Evolutionary conservation across 2,888 invertebrate genomes (phyloP).

Genomic region (Drosophila ezoana): DNA sequence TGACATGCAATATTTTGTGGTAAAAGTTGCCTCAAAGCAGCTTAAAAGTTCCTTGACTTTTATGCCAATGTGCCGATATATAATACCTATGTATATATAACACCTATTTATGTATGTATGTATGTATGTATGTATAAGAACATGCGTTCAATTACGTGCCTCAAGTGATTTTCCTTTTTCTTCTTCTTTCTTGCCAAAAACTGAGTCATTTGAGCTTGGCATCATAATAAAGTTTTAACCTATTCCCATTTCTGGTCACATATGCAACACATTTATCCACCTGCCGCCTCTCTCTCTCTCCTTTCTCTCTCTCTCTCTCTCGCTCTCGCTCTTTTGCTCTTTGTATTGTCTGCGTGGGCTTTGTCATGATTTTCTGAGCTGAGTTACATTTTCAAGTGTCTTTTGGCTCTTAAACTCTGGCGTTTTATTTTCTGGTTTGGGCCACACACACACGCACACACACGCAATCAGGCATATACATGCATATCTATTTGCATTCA

Average conservation of each 20-base stretch:
- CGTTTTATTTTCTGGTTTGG: not conserved
- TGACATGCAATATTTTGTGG: constrained; percentile 64
- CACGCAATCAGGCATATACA: not conserved
- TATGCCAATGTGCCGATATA: constrained; percentile 36
- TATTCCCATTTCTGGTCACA: constrained; percentile 48
- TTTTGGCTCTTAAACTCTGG: constrained; percentile 10
- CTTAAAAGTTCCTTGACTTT: constrained; percentile 75
- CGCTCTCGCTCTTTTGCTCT: not conserved
- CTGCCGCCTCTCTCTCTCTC: not conserved
- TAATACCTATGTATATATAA: constrained; percentile 20
- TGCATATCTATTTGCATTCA: constrained; percentile 20
- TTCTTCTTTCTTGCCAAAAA: constrained; percentile 15
- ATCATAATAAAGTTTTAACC: constrained; percentile 26
- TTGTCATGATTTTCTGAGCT: constrained; percentile 33
- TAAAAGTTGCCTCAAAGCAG: constrained; percentile 66
- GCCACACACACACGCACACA: not conserved
- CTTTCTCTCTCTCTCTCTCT: not conserved
- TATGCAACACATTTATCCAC: constrained; percentile 28
- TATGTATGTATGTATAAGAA: constrained; percentile 16
- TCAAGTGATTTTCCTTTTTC: constrained; percentile 22
- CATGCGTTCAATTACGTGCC: constrained; percentile 51
- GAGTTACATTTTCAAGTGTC: constrained; percentile 35
- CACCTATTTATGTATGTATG: not conserved
- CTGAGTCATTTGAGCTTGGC: constrained; percentile 41
- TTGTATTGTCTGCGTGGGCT: constrained; percentile 32